Percentiles rank a stretch among this genome's conserved stretches.
Conservation (phyloP, 2,888 invertebrate genomes). For the Hipparchia semele region DNA sequence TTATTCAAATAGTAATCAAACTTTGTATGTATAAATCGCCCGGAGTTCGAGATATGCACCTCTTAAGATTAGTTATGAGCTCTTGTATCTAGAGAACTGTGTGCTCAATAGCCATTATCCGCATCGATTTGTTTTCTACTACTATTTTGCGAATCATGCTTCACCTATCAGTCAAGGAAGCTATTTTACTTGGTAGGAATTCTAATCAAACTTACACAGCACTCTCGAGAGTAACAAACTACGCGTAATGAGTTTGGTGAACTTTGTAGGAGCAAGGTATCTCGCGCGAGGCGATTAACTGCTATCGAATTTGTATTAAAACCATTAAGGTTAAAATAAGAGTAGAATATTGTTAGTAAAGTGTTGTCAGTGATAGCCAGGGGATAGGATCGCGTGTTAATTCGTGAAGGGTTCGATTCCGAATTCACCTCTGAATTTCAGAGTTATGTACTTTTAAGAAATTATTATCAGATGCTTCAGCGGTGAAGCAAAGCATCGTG, state of each 20-base stretch:
- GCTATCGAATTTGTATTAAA: slow-evolving; percentile 27
- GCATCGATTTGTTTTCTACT: slow-evolving; percentile 11
- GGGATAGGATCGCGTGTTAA: no score
- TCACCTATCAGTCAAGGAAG: slow-evolving; percentile 21
- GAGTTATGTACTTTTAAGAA: no score
- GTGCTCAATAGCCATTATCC: neutral
- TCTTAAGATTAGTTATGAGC: neutral
- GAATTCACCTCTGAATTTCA: no score
- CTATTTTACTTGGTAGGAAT: slow-evolving; percentile 33
- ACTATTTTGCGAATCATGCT: slow-evolving; percentile 25
- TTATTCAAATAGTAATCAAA: no score
- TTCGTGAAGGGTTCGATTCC: no score
- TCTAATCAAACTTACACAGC: slow-evolving; percentile 41
- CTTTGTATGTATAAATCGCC: no score
- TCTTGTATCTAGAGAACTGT: neutral
- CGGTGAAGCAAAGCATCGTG: no score
- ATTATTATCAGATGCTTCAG: no score
- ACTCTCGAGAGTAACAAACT: slow-evolving; percentile 28
- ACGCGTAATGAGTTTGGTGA: slow-evolving; percentile 37
- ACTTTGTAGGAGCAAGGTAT: slow-evolving; percentile 30
- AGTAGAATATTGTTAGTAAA: neutral
- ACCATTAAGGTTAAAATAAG: slow-evolving; percentile 10
- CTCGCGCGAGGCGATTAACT: slow-evolving; percentile 29
- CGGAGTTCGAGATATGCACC: no score
- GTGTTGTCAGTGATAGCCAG: no score